Base-by-base conservation (phyloP, 2,797 vertebrate genomes). In the Steatocranus sp. region DNA sequence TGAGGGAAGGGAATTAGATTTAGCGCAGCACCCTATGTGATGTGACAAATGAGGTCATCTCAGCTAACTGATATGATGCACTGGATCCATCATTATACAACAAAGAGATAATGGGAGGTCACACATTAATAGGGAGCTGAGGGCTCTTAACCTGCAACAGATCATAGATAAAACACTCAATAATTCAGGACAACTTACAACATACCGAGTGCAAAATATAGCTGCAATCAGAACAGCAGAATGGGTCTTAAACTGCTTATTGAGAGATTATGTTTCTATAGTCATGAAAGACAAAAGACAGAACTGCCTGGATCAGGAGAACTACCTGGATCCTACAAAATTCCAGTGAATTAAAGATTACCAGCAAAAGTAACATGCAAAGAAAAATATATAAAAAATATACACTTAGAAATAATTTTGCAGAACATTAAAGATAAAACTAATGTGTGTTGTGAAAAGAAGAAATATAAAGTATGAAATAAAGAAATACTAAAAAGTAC, bases 1-100 rank as follows among this genome's bases (percentile, higher is more conserved):
- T 94, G 91, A 95, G 92, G 84, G 87, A 84, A 89, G 95, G 94
- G 93, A 95, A 93, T 94, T 94, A 87, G 91, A 91, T 83, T 92
- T 88, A 75, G 91, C 15, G 76, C 91, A 53, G 87, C 25, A 81
- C 82, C 41, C 89, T 68, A 89, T 81, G 89, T 56, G 83, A 91
- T 85, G 87, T 91, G 90, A 94, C 90, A 91, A 95, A 94, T 93
- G 84, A 92, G 93, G 92, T 93, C 91, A 89, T 92, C 87, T 92
- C 88, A 34, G 77, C 73, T 38, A 87, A 87, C 88, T 75, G 84
- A 75, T 38, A 5, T 5, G 76, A 87, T 74, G 85, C 58, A 25
- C 54, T 54, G 51, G 48, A 83, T 84, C 75, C 84, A 74, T 53
- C 54, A 15, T 7, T 5, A 79, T 14, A 15, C 78, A 88, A 87